Conservation (phyloP, 2,797 vertebrate genomes). For the Xenopus petersii region DNA sequence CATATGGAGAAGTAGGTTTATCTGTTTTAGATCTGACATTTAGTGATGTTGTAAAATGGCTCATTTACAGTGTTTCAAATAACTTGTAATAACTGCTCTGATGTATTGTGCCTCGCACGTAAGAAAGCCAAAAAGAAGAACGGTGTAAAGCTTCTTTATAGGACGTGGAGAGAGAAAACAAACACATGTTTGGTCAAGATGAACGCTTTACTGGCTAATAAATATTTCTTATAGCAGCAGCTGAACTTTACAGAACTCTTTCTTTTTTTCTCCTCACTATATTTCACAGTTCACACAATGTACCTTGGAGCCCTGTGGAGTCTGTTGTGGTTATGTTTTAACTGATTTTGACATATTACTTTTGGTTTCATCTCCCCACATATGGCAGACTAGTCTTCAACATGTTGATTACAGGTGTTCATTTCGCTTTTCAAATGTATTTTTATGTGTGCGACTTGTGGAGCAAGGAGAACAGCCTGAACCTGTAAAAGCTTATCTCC, state of each 20-base stretch:
- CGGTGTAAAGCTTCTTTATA: slow-evolving; percentile 1
- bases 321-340: too few relatives aligned
- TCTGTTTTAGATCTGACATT: slow-evolving; percentile 4
- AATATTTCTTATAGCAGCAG: slow-evolving; percentile 2
- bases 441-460: too few relatives aligned
- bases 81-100: slow-evolving; percentile 1
- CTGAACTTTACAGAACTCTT: background rate
- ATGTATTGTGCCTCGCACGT: background rate
- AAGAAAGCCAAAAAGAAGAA: background rate
- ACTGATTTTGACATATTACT: too few relatives aligned
- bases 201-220: slow-evolving; percentile 5
- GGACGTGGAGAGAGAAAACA: background rate
- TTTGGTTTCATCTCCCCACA: too few relatives aligned
- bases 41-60: slow-evolving; percentile 5
- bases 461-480: too few relatives aligned
- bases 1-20: background rate
- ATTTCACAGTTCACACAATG: background rate
- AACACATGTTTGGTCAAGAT: slow-evolving; percentile 7
- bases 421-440: too few relatives aligned
- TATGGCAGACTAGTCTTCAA: too few relatives aligned
- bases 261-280: background rate
- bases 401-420: too few relatives aligned
- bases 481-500: too few relatives aligned
- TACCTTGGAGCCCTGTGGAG: too few relatives aligned
- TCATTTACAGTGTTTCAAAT: slow-evolving; percentile 9